Conservation (phyloP, 2,888 invertebrate genomes). For the Neria commutata region DNA sequence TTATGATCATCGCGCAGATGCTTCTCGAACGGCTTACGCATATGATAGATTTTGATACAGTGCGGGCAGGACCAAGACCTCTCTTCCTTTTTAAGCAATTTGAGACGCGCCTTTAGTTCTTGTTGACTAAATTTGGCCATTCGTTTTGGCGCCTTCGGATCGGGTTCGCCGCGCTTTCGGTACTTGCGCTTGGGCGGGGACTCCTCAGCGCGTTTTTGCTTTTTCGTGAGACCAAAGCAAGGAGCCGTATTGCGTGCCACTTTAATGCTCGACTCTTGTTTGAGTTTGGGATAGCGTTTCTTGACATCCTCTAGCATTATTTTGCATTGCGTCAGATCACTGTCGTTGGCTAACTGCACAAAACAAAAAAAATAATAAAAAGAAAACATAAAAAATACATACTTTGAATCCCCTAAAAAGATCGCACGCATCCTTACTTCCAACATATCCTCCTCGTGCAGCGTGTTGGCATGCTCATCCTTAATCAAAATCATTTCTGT, state of each 20-base stretch:
- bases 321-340: conserved; percentile 29
- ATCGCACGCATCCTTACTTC: too few species aligned
- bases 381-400: not conserved
- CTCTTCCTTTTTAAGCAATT: conserved; percentile 50
- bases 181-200: conserved; percentile 38
- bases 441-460: conserved; percentile 46
- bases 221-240: not conserved
- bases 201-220: not conserved
- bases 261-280: conserved; percentile 24
- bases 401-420: not conserved
- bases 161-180: conserved; percentile 34
- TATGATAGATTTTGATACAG: conserved; percentile 58
- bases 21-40: conserved; percentile 56
- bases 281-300: conserved; percentile 30
- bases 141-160: conserved; percentile 37
- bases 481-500: conserved; percentile 48
- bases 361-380: not conserved
- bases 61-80: conserved; percentile 52
- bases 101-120: conserved; percentile 51
- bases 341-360: conserved; percentile 6
- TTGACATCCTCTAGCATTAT: conserved; percentile 33
- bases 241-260: conserved; percentile 25
- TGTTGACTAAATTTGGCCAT: conserved; percentile 47
- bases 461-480: conserved; percentile 34
- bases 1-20: conserved; percentile 56